Evolutionary conservation across 2,797 vertebrate genomes (phyloP).

Genomic region (Thaleichthys pacificus): DNA sequence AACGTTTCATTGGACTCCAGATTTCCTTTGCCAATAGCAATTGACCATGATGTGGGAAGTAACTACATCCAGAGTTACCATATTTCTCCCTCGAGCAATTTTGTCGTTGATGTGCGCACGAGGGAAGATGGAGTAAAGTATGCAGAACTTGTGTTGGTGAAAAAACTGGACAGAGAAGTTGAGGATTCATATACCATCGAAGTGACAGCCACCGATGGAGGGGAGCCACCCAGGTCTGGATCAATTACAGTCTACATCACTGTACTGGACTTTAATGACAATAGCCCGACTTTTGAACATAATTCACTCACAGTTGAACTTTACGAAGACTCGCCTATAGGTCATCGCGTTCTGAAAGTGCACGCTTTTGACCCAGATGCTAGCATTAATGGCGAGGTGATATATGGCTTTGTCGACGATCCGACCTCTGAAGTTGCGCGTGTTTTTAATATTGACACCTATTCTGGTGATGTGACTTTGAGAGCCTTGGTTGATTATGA

Average conservation of each 20-base stretch:
- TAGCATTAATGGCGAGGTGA: conserved; percentile 76
- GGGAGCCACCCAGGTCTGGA: conserved; percentile 65
- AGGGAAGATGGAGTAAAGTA: conserved; percentile 69
- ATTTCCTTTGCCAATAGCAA: conserved; percentile 71
- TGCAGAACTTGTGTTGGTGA: conserved; percentile 71
- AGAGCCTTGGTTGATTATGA: conserved; percentile 72
- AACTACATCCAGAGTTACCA: conserved; percentile 79
- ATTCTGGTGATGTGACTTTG: conserved; percentile 72
- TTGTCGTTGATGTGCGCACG: conserved; percentile 62
- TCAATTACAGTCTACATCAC: conserved; percentile 65
- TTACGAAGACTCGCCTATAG: conserved; percentile 70
- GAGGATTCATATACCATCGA: conserved; percentile 72
- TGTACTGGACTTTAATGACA: conserved; percentile 81
- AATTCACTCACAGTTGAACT: conserved; percentile 72
- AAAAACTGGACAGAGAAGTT: conserved; percentile 70
- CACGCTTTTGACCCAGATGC: conserved; percentile 77
- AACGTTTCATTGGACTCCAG: conserved; percentile 65
- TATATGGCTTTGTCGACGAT: conserved; percentile 69
- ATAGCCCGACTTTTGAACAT: conserved; percentile 79
- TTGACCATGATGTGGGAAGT: conserved; percentile 77
- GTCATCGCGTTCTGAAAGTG: conserved; percentile 71
- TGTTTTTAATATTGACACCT: conserved; percentile 72
- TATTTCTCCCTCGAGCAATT: conserved; percentile 66
- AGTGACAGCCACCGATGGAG: conserved; percentile 75
- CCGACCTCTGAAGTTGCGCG: conserved; percentile 53